phyloP scores from a whole-genome alignment of 2,888 invertebrate species.

The Lobophora halterata region DNA sequence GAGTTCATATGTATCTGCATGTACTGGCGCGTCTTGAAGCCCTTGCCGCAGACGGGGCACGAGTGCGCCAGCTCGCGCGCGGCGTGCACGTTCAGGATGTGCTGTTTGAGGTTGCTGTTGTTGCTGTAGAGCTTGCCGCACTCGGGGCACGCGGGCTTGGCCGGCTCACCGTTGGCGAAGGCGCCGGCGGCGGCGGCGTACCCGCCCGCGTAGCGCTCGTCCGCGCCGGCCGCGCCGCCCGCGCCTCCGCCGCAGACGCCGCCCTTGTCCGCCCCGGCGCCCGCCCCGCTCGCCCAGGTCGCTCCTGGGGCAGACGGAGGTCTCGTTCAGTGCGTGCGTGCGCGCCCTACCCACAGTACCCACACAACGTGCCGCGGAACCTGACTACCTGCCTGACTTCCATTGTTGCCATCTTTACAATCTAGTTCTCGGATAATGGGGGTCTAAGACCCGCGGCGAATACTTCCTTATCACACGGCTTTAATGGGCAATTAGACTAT shows the following conservation, averaged over 20 bases:
- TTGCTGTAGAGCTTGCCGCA: constrained; percentile 85
- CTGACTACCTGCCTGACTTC: constrained; percentile 30
- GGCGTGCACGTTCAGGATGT: constrained; percentile 85
- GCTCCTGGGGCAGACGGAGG: constrained; percentile 77
- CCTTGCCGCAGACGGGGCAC: constrained; percentile 84
- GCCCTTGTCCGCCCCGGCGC: constrained; percentile 36
- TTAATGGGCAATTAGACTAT: constrained; percentile 48
- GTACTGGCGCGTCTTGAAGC: constrained; percentile 86
- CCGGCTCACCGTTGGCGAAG: constrained; percentile 60
- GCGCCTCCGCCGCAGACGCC: constrained; percentile 43
- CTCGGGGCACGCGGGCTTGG: constrained; percentile 83
- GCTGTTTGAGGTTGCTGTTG: constrained; percentile 85
- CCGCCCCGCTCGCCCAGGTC: constrained; percentile 60
- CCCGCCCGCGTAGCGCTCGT: constrained; percentile 40
- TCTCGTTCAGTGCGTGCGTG: constrained; percentile 60
- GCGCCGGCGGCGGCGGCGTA: constrained; percentile 36
- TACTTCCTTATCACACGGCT: constrained; percentile 39
- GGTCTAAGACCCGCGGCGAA: constrained; percentile 37
- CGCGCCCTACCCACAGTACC: constrained; percentile 32
- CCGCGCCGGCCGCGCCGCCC: constrained; percentile 40
- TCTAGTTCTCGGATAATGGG: constrained; percentile 20
- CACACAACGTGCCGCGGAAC: constrained; percentile 24
- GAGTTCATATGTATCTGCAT: constrained; percentile 85
- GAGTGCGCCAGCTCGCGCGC: constrained; percentile 81
- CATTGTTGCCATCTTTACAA: constrained; percentile 30